These are phyloP conservation scores for Cyclopterus lumpus DNA, from an alignment of 2,797 vertebrate genomes.

Conservation along the genomic window DNA sequence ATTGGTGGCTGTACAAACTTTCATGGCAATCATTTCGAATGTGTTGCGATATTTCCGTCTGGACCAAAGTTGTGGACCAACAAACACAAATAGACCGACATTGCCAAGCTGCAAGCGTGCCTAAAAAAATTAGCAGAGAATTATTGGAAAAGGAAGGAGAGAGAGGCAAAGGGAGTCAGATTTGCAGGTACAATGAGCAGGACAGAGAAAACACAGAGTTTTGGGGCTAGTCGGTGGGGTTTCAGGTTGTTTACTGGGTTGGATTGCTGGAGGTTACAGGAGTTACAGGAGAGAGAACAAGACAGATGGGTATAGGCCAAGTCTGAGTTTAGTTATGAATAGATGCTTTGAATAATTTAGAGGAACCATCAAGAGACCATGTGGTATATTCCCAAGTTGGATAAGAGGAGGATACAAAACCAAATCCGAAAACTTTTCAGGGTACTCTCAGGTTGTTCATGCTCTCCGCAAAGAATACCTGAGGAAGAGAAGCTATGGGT, in stretches of 20 bases:
- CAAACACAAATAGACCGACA: background rate
- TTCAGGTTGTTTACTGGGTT: slow-evolving; percentile 28
- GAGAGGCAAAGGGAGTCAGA: background rate
- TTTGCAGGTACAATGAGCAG: slow-evolving; percentile 9
- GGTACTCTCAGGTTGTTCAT: slow-evolving; percentile 12
- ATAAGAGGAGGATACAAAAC: slow-evolving; percentile 32
- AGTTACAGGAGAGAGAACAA: slow-evolving; percentile 47
- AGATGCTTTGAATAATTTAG: slow-evolving; percentile 76
- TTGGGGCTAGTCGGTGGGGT: slow-evolving; percentile 10
- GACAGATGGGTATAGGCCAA: slow-evolving; percentile 49
- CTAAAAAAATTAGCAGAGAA: slow-evolving; percentile 8
- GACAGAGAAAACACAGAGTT: slow-evolving; percentile 3
- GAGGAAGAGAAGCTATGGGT: slow-evolving; percentile 9
- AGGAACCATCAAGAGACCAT: slow-evolving; percentile 64
- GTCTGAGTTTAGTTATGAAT: slow-evolving; percentile 76
- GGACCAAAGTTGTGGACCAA: background rate
- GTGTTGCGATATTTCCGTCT: background rate
- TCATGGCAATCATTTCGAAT: background rate
- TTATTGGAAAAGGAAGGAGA: background rate
- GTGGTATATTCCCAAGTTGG: slow-evolving; percentile 47
- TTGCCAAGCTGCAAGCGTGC: background rate
- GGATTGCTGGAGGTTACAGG: slow-evolving; percentile 41
- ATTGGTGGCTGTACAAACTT: background rate
- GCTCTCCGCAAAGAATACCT: slow-evolving; percentile 13
- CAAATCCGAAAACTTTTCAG: slow-evolving; percentile 36